Base-by-base conservation (phyloP, 1,140 invertebrate genomes). In the Drosophila sturtevanti region DNA sequence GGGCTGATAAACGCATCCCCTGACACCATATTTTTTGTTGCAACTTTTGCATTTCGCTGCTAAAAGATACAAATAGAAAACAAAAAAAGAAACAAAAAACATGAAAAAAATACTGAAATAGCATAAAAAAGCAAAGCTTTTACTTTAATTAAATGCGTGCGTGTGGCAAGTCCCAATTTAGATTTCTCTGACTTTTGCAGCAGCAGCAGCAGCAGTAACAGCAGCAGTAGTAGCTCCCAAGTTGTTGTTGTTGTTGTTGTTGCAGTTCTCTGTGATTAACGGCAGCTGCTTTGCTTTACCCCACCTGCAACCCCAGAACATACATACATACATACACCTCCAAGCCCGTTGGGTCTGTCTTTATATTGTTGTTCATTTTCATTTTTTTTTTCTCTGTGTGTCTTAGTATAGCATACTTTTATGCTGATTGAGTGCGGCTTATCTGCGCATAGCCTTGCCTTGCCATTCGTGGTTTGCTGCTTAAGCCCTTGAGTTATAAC, bases 131-230 rank as follows among this genome's bases (percentile, higher is more conserved):
- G 62, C 84, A 71, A 87, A 71, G 82, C 82, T 87, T 87, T 87
- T 87, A 87, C 84, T 87, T 89, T 87, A 87, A 87, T 87, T 87
- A 87, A 87, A 87, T 87, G 82, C 79, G 82, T 87, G 82, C 82
- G 82, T 87, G 82, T 68, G 68, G 71, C 63, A 81, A 87, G 70
- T 81, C 51, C 67, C 78, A 87, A 82, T 86, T 86, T 79, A 78
- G 79, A 79, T 69, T 82, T 73, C 63, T 73, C 72, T 82, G 67
- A 76, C 72, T 76, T 31, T 69, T 78, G 70, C 75, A 68, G 4
- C 18, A 22, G n/a, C 27, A 31, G 70, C 75, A 68, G 12, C 35
- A 22, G 10, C 59, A 16, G n/a, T n/a, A 31, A 67, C 75, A 68
- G 12, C 35, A 22, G 10, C 59, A 16, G n/a, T n/a, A 12, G 24